Evolutionary conservation across 1,140 invertebrate species (phyloP).

Genomic region (Drosophila sechellia): DNA sequence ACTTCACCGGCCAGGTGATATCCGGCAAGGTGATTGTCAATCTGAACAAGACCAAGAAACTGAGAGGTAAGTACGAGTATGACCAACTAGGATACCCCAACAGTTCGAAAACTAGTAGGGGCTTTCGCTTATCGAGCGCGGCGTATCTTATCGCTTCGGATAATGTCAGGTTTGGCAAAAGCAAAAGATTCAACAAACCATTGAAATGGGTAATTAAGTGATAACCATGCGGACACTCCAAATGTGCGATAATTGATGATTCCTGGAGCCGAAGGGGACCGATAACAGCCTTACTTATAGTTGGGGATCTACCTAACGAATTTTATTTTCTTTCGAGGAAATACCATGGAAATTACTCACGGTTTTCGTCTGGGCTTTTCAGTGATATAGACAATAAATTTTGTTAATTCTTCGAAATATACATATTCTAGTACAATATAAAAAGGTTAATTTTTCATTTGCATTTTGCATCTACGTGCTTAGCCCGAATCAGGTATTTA

Average conservation of each 20-base stretch:
- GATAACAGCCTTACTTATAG: slow-evolving; percentile 4
- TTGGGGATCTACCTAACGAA: slow-evolving; percentile 47
- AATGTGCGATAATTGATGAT: slow-evolving; percentile 65
- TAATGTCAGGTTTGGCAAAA: slow-evolving; percentile 31
- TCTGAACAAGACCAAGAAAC: slow-evolving; percentile 85
- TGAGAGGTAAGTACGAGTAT: slow-evolving; percentile 74
- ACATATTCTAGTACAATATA: too few relatives aligned
- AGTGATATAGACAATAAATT: not conserved
- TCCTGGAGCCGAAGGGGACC: slow-evolving; percentile 10
- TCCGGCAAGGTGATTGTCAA: slow-evolving; percentile 85
- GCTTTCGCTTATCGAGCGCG: slow-evolving; percentile 26
- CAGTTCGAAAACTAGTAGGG: not conserved
- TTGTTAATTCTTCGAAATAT: not conserved
- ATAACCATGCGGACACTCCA: slow-evolving; percentile 47
- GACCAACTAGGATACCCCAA: not conserved
- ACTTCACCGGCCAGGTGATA: slow-evolving; percentile 86
- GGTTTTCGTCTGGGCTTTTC: not conserved
- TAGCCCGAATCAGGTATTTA: too few relatives aligned
- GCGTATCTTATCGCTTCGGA: slow-evolving; percentile 53
- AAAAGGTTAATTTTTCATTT: too few relatives aligned
- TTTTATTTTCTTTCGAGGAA: slow-evolving; percentile 47
- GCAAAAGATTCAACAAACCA: slow-evolving; percentile 41
- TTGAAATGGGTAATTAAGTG: slow-evolving; percentile 55
- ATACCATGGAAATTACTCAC: slow-evolving; percentile 49
- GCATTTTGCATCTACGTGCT: too few relatives aligned